Conservation (phyloP, 2,797 vertebrate species). For the Gobio occitaniae region DNA sequence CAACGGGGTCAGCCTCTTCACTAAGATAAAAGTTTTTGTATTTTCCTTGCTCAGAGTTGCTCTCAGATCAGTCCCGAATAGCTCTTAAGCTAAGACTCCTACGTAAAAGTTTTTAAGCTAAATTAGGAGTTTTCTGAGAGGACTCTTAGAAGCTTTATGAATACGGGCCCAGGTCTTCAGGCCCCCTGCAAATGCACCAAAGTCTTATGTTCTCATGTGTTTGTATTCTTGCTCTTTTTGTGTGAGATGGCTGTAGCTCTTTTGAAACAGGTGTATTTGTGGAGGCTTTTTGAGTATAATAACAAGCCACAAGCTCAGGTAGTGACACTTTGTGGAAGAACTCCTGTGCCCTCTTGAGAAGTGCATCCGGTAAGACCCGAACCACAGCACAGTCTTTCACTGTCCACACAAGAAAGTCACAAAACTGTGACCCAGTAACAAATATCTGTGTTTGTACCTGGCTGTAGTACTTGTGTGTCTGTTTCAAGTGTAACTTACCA, state of each 20-base stretch:
- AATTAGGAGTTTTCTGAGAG: too few relatives aligned
- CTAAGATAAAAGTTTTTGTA: too few relatives aligned
- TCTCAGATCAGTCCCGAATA: too few relatives aligned
- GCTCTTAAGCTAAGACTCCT: too few relatives aligned
- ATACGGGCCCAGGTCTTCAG: too few relatives aligned
- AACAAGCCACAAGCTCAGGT: background rate
- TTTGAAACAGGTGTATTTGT: background rate
- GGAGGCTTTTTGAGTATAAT: background rate
- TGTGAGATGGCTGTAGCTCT: background rate
- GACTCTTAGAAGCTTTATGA: too few relatives aligned
- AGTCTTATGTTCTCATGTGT: background rate
- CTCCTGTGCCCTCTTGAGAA: background rate
- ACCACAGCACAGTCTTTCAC: background rate
- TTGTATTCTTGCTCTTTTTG: background rate
- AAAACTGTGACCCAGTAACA: background rate
- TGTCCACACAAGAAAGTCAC: background rate
- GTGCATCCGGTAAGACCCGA: background rate
- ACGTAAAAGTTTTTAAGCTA: too few relatives aligned
- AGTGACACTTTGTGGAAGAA: background rate
- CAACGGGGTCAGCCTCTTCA: too few relatives aligned
- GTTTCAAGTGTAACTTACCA: background rate
- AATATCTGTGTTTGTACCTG: background rate
- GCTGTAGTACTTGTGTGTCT: background rate
- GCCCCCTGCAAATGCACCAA: background rate
- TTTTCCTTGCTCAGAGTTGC: too few relatives aligned